phyloP scores from a whole-genome alignment of 2,888 invertebrate genomes.

The Steinernema carpocapsae region DNA sequence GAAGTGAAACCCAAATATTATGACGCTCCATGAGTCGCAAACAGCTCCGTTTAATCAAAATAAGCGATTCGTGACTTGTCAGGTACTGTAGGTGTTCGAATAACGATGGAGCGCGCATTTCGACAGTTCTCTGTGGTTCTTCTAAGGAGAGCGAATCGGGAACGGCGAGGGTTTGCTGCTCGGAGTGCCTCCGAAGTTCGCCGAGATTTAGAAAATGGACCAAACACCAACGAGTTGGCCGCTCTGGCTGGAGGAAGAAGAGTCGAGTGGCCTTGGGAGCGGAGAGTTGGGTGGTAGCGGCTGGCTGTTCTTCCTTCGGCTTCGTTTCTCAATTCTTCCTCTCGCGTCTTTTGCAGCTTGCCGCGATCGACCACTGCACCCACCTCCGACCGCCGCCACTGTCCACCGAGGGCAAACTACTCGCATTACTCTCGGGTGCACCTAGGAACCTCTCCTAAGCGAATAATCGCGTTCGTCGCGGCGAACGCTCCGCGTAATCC shows the following conservation, averaged over 20 bases:
- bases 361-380: slow-evolving; percentile 8
- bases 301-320: slow-evolving; percentile 13
- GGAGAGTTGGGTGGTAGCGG: not conserved
- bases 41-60: no score
- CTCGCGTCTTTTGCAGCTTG: not conserved
- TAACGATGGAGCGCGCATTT: no score
- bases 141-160: not conserved
- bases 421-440: no score
- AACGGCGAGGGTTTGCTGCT: not conserved
- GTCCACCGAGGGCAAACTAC: no score
- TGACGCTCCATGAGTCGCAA: no score
- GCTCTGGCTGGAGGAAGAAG: not conserved
- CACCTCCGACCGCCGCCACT: not conserved
- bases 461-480: not conserved
- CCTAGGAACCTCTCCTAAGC: no score
- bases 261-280: slow-evolving; percentile 25
- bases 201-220: slow-evolving; percentile 9
- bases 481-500: not conserved
- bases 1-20: no score
- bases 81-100: no score
- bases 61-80: no score
- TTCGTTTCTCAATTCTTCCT: not conserved
- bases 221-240: slow-evolving; percentile 4
- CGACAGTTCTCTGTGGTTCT: no score
- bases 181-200: not conserved